Evolutionary conservation across 2,888 invertebrate species (phyloP).

Genomic region (Gasteruption jaculator): DNA sequence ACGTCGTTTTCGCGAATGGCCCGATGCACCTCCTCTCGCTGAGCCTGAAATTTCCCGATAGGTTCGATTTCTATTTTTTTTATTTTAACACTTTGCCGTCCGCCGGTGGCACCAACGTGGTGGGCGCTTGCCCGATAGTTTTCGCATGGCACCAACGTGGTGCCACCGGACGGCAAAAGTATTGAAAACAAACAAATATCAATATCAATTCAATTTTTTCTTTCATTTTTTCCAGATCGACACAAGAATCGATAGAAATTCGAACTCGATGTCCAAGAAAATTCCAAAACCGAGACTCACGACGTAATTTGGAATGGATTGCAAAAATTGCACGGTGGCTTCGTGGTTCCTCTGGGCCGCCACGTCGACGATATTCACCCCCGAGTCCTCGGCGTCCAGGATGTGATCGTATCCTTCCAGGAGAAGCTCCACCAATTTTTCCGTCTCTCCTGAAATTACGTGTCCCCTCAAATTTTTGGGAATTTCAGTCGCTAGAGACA

Average conservation of each 20-base stretch:
- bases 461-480: background rate
- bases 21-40: constrained; percentile 72
- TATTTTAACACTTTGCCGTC: no score
- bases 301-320: constrained; percentile 71
- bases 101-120: no score
- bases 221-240: no score
- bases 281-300: no score
- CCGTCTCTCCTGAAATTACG: constrained; percentile 57
- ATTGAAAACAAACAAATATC: no score
- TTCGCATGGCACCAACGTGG: no score
- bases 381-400: constrained; percentile 71
- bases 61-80: no score
- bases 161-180: no score
- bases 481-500: background rate
- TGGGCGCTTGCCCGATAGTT: no score
- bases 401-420: constrained; percentile 86
- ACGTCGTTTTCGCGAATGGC: constrained; percentile 67
- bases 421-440: constrained; percentile 64
- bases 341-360: constrained; percentile 65
- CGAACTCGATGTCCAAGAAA: no score
- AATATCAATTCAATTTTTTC: no score
- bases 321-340: constrained; percentile 66
- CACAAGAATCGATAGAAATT: no score
- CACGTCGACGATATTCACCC: constrained; percentile 65
- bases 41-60: constrained; percentile 56